Conservation (phyloP, 2,113 vertebrate species). For the Sakesphorus luctuosus region DNA sequence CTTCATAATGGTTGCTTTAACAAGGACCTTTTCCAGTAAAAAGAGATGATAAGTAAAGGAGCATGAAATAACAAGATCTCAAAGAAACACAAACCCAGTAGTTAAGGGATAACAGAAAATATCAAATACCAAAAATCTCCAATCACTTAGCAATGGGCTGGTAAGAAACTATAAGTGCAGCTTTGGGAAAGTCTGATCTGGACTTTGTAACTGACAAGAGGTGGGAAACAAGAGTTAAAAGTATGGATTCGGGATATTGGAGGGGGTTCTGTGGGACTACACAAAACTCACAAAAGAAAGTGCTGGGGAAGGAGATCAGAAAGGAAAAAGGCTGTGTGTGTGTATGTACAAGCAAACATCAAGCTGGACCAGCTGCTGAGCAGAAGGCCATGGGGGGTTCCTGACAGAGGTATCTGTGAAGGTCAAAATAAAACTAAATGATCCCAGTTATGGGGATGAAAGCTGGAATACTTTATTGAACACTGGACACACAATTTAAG, state of each 20-base stretch:
- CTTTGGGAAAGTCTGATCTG: not conserved
- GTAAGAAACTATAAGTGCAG: not conserved
- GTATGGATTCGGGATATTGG: not conserved
- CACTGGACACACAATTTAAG: too few relatives aligned
- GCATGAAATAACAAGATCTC: not conserved
- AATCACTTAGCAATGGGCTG: not conserved
- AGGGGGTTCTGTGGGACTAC: not conserved
- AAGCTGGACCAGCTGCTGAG: not conserved
- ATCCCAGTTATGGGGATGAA: too few relatives aligned
- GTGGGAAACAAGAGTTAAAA: not conserved
- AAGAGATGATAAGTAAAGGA: not conserved
- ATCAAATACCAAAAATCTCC: not conserved
- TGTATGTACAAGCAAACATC: not conserved
- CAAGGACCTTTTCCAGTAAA: not conserved
- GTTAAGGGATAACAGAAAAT: not conserved
- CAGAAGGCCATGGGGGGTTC: not conserved
- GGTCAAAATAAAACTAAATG: too few relatives aligned
- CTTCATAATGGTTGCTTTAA: not conserved
- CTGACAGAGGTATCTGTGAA: not conserved
- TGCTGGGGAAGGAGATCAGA: accelerated
- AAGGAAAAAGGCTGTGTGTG: not conserved
- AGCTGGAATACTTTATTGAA: too few relatives aligned
- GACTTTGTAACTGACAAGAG: not conserved
- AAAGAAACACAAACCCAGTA: not conserved
- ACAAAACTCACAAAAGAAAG: not conserved